Evolutionary conservation across 2,113 vertebrate species (phyloP), one percentile per base, ranked within the genome.

Genomic region (Anolis carolinensis): DNA sequence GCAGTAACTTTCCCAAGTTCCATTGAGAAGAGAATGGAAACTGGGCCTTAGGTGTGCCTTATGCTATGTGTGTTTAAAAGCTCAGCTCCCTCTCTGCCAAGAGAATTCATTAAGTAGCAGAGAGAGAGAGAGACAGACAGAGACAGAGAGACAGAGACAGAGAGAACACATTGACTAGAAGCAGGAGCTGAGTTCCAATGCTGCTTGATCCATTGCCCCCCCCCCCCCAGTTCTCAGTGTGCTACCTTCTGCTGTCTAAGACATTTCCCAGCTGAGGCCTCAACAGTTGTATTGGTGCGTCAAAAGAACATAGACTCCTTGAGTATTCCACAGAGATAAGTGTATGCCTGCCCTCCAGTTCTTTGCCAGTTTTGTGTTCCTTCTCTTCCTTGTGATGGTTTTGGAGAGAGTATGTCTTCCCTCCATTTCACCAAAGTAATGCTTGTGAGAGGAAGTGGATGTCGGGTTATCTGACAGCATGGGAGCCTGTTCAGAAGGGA

Each of bases 1-100:
- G 5, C 5, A 2, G 2, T 10, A 67, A 44, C 1, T 2, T 81
- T 67, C 0, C 18, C 11, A n/a, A 30, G 4, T 0, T 30, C 30
- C 55, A n/a, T 21, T 52, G 30, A 34, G 21, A n/a, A 73, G 20
- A 36, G 34, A 39, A 34, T 9, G 23, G 23, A 75, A 75, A 48
- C 20, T 48, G 73, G 36, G 23, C 55, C 21, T 44, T 25, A 44
- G 3, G 36, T 75, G 39, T 25, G 32, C 20, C n/a, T 25, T 16
- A 16, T 52, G 21, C 27, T 11, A 18, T 16, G 25, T n/a, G 48
- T n/a, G 14, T 39, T 76, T 25, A 59, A 14, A 1, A 76, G 5
- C 25, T 44, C 74, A n/a, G 27, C 10, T 52, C 25, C 25, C 73
- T 16, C 16, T 6, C 14, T 36, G 1, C 48, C 44, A 50, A 6